Evolutionary conservation across 2,888 invertebrate species (phyloP).

Genomic region (Eucriotettix oculatus): DNA sequence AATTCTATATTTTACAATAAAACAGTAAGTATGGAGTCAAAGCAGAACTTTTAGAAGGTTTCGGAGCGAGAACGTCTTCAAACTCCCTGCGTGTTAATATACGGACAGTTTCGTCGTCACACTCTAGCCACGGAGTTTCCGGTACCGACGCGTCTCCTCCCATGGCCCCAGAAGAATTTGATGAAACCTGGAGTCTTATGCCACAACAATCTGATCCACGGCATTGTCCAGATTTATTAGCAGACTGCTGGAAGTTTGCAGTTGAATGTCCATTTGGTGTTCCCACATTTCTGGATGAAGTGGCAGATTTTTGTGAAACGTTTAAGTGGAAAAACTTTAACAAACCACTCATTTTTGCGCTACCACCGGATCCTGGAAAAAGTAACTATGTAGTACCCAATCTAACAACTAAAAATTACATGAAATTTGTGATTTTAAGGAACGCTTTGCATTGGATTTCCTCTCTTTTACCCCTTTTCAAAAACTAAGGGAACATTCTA

Average conservation of each 20-base stretch:
- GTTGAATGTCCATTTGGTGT: too few relatives aligned
- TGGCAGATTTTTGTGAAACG: too few relatives aligned
- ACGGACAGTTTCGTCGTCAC: constrained; percentile 73
- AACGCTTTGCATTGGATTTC: too few relatives aligned
- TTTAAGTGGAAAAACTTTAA: constrained; percentile 12
- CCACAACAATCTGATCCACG: constrained; percentile 41
- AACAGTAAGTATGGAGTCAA: constrained; percentile 70
- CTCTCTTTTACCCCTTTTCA: too few relatives aligned
- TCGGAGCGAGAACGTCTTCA: constrained; percentile 57
- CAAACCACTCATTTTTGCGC: constrained; percentile 10
- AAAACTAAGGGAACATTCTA: too few relatives aligned
- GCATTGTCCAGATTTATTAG: constrained; percentile 23
- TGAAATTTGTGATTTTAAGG: too few relatives aligned
- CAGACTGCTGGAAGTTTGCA: too few relatives aligned
- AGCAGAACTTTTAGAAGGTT: constrained; percentile 54
- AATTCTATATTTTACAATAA: constrained; percentile 38
- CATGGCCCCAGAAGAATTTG: background rate
- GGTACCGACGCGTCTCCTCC: constrained; percentile 14
- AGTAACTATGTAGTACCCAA: too few relatives aligned
- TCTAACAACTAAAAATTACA: too few relatives aligned
- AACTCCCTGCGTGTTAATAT: constrained; percentile 63
- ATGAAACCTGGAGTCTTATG: constrained; percentile 24
- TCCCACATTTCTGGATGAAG: too few relatives aligned
- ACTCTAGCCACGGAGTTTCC: constrained; percentile 58
- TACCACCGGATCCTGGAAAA: background rate